These are phyloP conservation scores for Callosobruchus maculatus DNA, from an alignment of 2,888 invertebrate genomes.

Conservation along the genomic window DNA sequence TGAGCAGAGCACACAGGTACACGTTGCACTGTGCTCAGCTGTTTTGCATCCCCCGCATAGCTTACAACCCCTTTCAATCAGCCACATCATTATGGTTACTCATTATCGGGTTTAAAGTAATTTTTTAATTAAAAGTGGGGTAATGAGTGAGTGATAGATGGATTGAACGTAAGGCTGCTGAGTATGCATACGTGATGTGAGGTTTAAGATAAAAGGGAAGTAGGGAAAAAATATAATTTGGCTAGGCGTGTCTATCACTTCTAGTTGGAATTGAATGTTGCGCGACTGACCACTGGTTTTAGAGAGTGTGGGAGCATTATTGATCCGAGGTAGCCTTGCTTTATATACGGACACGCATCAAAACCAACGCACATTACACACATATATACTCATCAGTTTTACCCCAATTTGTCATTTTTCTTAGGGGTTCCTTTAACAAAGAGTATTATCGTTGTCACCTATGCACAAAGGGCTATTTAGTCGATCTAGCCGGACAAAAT, in stretches of 20 bases:
- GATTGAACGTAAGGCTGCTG: neutral
- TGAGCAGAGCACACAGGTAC: neutral
- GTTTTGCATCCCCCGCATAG: neutral
- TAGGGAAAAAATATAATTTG: slow-evolving; percentile 28
- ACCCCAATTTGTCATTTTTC: slow-evolving; percentile 39
- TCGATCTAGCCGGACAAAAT: too few relatives aligned
- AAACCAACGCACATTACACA: slow-evolving; percentile 35
- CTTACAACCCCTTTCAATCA: neutral
- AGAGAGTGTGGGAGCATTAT: slow-evolving; percentile 48
- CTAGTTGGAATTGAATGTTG: slow-evolving; percentile 47
- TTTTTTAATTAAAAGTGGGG: neutral
- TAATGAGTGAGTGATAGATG: neutral
- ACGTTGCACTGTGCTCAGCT: neutral
- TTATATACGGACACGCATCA: slow-evolving; percentile 43
- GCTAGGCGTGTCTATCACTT: slow-evolving; percentile 48
- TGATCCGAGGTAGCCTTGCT: slow-evolving; percentile 43
- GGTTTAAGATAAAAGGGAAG: slow-evolving; percentile 4
- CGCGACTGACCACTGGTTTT: slow-evolving; percentile 50
- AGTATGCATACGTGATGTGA: slow-evolving; percentile 9
- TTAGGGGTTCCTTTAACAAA: slow-evolving; percentile 18
- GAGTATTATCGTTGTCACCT: slow-evolving; percentile 4
- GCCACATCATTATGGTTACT: neutral
- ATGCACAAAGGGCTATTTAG: too few relatives aligned
- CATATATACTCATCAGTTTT: slow-evolving; percentile 10
- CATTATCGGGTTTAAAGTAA: neutral